These are phyloP conservation scores for Xiphophorus maculatus DNA, from an alignment of 2,113 vertebrate species.

Conservation along the genomic window DNA sequence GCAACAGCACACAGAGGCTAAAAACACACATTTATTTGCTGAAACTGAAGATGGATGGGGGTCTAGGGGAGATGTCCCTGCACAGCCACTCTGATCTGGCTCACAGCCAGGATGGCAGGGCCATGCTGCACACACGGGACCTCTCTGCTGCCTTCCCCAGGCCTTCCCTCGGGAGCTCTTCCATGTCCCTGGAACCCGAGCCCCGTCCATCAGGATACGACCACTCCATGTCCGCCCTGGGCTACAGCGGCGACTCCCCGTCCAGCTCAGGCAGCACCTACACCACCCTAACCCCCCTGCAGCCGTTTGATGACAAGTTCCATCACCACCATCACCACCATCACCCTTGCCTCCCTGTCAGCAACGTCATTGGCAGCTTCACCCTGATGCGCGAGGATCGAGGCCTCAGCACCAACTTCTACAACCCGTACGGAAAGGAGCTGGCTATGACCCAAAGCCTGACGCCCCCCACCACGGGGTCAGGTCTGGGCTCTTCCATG, in stretches of 20 bases:
- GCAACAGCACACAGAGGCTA: constrained; percentile 22
- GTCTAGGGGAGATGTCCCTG: constrained; percentile 82
- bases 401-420: constrained; percentile 82
- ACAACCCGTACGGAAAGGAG: constrained; percentile 85
- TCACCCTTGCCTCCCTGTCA: constrained; percentile 84
- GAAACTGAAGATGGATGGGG: constrained; percentile 77
- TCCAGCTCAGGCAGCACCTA: constrained; percentile 81
- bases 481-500: constrained; percentile 77
- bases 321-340: constrained; percentile 83
- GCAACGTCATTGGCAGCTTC: constrained; percentile 87
- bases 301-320: constrained; percentile 86
- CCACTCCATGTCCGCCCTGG: constrained; percentile 81
- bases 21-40: constrained; percentile 14
- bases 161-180: constrained; percentile 79
- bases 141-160: constrained; percentile 81
- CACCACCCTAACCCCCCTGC: constrained; percentile 84
- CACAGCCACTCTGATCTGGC: constrained; percentile 82
- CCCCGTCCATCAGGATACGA: constrained; percentile 76
- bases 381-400: constrained; percentile 86
- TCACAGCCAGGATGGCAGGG: constrained; percentile 80
- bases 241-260: constrained; percentile 84
- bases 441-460: constrained; percentile 81
- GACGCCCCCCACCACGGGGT: constrained; percentile 75
- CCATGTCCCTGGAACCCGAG: constrained; percentile 82
- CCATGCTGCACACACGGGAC: constrained; percentile 81